These are phyloP conservation scores for Karalla daura DNA, from an alignment of 2,797 vertebrate genomes.

Conservation along the genomic window DNA sequence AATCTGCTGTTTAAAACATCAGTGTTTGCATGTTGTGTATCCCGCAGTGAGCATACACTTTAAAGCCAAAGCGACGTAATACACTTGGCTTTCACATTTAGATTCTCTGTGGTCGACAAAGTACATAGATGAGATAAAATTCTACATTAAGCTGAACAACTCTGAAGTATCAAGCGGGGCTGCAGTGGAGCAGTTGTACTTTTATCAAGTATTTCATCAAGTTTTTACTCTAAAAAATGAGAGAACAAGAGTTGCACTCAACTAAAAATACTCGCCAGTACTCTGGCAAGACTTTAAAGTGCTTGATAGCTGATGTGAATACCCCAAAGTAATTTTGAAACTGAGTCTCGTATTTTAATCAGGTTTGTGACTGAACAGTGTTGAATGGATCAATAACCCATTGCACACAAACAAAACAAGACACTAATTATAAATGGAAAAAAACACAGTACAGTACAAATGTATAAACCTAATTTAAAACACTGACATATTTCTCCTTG, in stretches of 20 bases:
- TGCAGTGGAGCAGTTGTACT: not conserved
- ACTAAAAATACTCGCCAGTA: not conserved
- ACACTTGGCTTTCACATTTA: not conserved
- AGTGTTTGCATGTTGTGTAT: not conserved
- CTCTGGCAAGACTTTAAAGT: too few relatives aligned
- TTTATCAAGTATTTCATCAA: not conserved
- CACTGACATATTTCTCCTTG: too few relatives aligned
- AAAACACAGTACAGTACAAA: too few relatives aligned
- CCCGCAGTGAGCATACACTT: not conserved
- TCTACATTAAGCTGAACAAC: slow-evolving; percentile 1
- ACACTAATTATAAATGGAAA: too few relatives aligned
- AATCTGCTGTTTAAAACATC: slow-evolving; percentile 27
- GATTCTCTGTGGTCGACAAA: not conserved
- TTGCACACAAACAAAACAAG: too few relatives aligned
- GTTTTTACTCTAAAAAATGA: not conserved
- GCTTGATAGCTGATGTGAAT: not conserved
- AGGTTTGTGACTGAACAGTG: not conserved
- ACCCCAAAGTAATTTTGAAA: not conserved
- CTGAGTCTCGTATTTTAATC: not conserved
- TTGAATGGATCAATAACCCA: too few relatives aligned
- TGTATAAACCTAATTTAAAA: too few relatives aligned
- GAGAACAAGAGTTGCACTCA: not conserved
- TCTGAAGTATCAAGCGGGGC: slow-evolving; percentile 9
- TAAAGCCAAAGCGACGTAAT: slow-evolving; percentile 1
- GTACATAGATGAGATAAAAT: slow-evolving; percentile 9